A percentile compares a stretch with the other conserved stretches of the same genome.
Evolutionary conservation across 2,113 vertebrate genomes (phyloP).

Genomic region (Motacilla tschutschensis): DNA sequence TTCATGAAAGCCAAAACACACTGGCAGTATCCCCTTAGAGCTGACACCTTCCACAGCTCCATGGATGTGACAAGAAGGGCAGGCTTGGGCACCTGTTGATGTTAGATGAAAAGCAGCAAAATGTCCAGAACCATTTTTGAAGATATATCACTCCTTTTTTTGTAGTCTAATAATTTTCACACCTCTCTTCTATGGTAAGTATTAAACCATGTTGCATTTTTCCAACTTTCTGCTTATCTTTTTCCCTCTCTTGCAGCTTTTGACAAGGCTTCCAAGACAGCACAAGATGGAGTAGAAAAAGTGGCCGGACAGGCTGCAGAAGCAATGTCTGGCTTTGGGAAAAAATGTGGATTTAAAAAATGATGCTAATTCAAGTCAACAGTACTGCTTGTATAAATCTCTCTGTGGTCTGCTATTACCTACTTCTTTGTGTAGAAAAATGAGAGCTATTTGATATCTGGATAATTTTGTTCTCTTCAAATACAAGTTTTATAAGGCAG

Average conservation of each 20-base stretch:
- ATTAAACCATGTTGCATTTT: neutral
- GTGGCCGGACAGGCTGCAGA: slow-evolving; percentile 37
- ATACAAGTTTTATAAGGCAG: neutral
- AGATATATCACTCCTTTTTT: neutral
- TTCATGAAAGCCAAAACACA: neutral
- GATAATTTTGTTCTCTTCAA: neutral
- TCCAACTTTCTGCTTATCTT: neutral
- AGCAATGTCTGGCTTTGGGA: slow-evolving; percentile 44
- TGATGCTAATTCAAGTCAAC: slow-evolving; percentile 4
- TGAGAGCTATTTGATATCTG: neutral
- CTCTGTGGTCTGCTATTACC: neutral
- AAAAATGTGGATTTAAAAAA: slow-evolving; percentile 61
- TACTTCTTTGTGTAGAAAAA: neutral
- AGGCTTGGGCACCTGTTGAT: neutral
- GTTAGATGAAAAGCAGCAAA: neutral
- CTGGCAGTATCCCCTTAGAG: neutral
- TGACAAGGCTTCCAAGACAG: slow-evolving; percentile 45
- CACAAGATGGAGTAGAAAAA: slow-evolving; percentile 51
- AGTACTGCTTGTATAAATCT: neutral
- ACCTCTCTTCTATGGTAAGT: neutral
- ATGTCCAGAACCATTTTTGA: neutral
- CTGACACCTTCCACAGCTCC: neutral
- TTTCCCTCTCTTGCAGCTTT: slow-evolving; percentile 34
- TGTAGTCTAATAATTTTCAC: neutral
- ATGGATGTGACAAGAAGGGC: neutral